Base-by-base conservation (phyloP, 1,140 invertebrate species). In the Linepithema humile region DNA sequence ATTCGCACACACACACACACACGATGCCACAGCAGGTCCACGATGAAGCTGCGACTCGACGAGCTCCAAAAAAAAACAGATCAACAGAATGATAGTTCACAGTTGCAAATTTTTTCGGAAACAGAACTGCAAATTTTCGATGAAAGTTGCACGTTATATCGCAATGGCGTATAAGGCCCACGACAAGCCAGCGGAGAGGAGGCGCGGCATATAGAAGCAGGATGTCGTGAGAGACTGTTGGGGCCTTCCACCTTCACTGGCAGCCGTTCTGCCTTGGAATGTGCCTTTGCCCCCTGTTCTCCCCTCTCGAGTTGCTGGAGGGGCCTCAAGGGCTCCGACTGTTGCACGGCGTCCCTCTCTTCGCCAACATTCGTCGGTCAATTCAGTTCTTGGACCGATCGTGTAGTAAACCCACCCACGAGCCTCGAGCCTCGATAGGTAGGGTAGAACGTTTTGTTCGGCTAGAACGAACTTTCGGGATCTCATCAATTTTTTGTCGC, bases 221-320 rank as follows among this genome's bases (percentile, higher is more conserved):
- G 43, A 87, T 83, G 83, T 82, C 87, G 86, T 86, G 88, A 85
- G 88, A 89, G 90, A 90, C 84, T 82, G 87, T 80, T 64, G 82
- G 50, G 70, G 75, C 69, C 82, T 85, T 88, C 91, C 91, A 88
- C 89, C 88, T 88, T 88, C 88, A 86, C 88, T 84, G 85, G 53
- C 85, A 83, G 90, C 84, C 88, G 85, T 87, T 91, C 90, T 84
- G 84, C 89, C 89, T 92, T 90, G 90, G 91, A 92, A 92, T 91
- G 91, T 88, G 89, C 88, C 85, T 86, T 88, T 87, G 90, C 85
- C 90, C 90, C 88, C 90, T 91, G 74, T 57, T 78, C 86, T 73
- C 77, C 69, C 50, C 23, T 65, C 70, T 67, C 38, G n/a, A 43
- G 74, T 38, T 82, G 82, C 57, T 70, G 35, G 78, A 86, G 83